These are phyloP conservation scores for Salminus brasiliensis DNA, from an alignment of 2,113 vertebrate genomes.

Conservation along the genomic window DNA sequence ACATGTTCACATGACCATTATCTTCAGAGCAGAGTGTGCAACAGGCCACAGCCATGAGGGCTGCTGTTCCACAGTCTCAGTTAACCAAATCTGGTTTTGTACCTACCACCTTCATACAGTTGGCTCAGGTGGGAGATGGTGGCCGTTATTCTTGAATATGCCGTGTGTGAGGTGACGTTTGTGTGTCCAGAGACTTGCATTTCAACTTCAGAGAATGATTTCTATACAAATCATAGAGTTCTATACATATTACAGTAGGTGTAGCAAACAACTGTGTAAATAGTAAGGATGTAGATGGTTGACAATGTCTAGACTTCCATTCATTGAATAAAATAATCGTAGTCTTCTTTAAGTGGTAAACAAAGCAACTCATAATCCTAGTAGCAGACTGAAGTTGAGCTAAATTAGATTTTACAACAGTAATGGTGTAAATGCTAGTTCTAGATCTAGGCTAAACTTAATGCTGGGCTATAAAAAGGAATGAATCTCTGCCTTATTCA, in stretches of 20 bases:
- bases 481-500: not conserved
- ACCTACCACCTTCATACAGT: not conserved
- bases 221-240: slow-evolving; percentile 5
- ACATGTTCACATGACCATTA: slow-evolving; percentile 10
- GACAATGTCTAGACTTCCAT: slow-evolving; percentile 9
- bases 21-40: not conserved
- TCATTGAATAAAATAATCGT: slow-evolving; percentile 5
- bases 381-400: slow-evolving; percentile 9
- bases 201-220: slow-evolving; percentile 18
- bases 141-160: slow-evolving; percentile 24
- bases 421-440: not conserved
- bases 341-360: slow-evolving; percentile 8
- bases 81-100: not conserved
- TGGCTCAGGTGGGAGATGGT: not conserved
- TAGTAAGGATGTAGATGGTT: slow-evolving; percentile 11
- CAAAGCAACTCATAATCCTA: slow-evolving; percentile 14
- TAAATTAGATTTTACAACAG: not conserved
- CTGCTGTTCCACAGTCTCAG: not conserved
- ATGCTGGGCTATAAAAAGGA: slow-evolving; percentile 3
- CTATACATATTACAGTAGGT: slow-evolving; percentile 18
- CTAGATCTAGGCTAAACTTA: not conserved
- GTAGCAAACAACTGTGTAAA: slow-evolving; percentile 37
- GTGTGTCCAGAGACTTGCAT: slow-evolving; percentile 32
- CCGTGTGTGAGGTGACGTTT: slow-evolving; percentile 41
- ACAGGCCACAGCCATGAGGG: not conserved